Evolutionary conservation across 1,140 invertebrate genomes (phyloP).

Genomic region (Drosophila tropicalis): DNA sequence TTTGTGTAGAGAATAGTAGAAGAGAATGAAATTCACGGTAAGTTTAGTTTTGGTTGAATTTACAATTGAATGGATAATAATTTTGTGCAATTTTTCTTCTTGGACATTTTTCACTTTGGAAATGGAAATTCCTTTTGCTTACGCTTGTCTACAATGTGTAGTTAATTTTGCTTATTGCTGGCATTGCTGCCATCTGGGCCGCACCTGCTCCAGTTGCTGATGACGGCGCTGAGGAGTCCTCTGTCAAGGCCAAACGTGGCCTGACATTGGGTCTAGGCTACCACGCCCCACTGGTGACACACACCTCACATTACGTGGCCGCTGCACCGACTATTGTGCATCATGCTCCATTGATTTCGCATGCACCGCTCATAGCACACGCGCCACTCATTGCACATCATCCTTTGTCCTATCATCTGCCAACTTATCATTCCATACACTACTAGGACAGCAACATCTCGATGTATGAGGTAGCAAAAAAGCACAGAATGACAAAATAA

Average conservation of each 20-base stretch:
- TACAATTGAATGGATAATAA: background rate
- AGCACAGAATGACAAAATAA: background rate
- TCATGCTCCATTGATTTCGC: constrained; percentile 70
- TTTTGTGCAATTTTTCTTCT: constrained; percentile 1
- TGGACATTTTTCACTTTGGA: background rate
- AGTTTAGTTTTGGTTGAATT: constrained; percentile 20
- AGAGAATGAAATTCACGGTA: constrained; percentile 69
- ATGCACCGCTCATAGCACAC: constrained; percentile 69
- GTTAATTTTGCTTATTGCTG: constrained; percentile 66
- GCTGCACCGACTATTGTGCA: constrained; percentile 69
- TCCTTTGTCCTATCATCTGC: constrained; percentile 71
- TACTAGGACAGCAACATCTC: constrained; percentile 58
- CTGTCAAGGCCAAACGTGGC: constrained; percentile 72
- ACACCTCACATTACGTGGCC: constrained; percentile 63
- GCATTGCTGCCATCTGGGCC: constrained; percentile 56
- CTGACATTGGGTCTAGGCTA: constrained; percentile 68
- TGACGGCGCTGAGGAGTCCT: constrained; percentile 40
- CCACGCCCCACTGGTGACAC: constrained; percentile 72
- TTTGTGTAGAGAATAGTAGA: constrained; percentile 24
- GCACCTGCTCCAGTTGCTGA: constrained; percentile 66
- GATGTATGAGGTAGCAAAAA: background rate
- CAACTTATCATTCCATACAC: constrained; percentile 72
- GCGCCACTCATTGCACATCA: constrained; percentile 62
- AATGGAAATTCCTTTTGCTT: constrained; percentile 38
- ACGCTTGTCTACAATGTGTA: constrained; percentile 13